A percentile compares a stretch with the other conserved stretches of the same genome.
Evolutionary conservation across 2,113 vertebrate species (phyloP).

Genomic region (Prinia subflava): DNA sequence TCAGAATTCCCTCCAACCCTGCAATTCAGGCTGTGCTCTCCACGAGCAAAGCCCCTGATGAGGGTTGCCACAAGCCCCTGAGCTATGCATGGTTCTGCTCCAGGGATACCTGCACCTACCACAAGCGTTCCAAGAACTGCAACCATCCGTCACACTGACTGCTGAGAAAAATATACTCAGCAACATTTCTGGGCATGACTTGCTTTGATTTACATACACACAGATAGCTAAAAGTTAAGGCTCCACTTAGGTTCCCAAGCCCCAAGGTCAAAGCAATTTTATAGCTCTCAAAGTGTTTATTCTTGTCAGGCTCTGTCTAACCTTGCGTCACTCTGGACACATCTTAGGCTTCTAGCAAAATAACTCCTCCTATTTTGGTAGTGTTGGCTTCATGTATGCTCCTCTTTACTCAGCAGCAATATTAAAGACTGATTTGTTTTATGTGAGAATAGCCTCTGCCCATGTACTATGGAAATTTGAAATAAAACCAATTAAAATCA

Average conservation of each 20-base stretch:
- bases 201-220: background rate
- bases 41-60: fast-evolving
- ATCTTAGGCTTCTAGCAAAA: background rate
- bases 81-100: background rate
- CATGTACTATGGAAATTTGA: background rate
- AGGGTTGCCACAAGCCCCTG: background rate
- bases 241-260: background rate
- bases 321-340: background rate
- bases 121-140: background rate
- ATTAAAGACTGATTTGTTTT: background rate
- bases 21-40: background rate
- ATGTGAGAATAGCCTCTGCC: background rate
- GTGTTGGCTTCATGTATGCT: background rate
- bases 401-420: background rate
- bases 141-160: background rate
- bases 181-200: background rate
- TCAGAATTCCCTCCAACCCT: background rate
- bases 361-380: background rate
- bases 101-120: background rate
- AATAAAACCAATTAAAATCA: background rate
- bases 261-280: slow-evolving; percentile 24
- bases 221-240: background rate
- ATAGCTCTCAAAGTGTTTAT: slow-evolving; percentile 15
- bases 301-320: slow-evolving; percentile 8
- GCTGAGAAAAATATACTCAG: background rate